Evolutionary conservation across 2,797 vertebrate species (phyloP).

Genomic region (Masticophis lateralis): DNA sequence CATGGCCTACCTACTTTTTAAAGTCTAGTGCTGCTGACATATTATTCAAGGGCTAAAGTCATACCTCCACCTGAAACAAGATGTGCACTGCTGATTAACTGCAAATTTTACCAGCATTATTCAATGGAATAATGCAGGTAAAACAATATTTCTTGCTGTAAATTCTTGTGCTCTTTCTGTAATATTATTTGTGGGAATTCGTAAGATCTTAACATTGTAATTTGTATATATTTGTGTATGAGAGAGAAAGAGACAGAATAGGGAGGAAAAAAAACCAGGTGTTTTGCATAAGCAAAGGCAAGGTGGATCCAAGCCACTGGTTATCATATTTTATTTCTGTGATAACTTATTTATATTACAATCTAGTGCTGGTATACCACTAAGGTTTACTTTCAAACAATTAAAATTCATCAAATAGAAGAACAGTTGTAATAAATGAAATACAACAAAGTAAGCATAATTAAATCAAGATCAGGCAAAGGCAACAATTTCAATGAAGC

Average conservation of each 20-base stretch:
- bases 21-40: neutral
- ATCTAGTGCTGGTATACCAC: neutral
- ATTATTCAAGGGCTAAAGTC: neutral
- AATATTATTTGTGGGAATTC: neutral
- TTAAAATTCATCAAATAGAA: neutral
- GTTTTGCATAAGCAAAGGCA: neutral
- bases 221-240: neutral
- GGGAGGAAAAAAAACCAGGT: neutral
- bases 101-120: neutral
- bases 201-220: neutral
- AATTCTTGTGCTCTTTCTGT: neutral
- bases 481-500: neutral
- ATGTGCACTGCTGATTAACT: neutral
- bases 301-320: neutral
- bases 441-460: neutral
- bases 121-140: neutral
- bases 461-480: neutral
- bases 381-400: neutral
- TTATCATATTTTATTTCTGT: neutral
- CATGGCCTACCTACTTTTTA: neutral
- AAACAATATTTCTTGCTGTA: neutral
- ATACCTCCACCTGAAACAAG: neutral
- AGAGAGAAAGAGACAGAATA: neutral
- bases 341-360: neutral
- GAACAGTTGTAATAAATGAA: neutral